Conservation (phyloP, 2,797 vertebrate species). For the Gymnoscopelus braueri region DNA sequence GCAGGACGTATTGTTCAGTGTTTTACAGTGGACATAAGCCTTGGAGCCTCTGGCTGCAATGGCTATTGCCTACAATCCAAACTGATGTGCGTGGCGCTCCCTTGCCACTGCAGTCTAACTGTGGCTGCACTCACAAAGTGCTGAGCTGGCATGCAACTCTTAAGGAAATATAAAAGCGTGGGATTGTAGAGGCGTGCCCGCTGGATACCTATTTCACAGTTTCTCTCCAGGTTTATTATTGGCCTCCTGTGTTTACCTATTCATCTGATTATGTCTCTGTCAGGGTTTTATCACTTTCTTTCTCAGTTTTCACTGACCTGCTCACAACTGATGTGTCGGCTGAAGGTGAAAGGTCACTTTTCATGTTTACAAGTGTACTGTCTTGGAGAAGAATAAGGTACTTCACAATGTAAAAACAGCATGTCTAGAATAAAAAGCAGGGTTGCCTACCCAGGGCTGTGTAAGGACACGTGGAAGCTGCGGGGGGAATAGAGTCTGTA, state of each 20-base stretch:
- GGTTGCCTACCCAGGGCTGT: no score
- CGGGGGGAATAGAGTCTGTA: no score
- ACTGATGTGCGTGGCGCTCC: slow-evolving; percentile 60
- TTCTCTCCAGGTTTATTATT: slow-evolving; percentile 26
- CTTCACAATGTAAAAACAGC: no score
- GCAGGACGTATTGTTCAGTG: slow-evolving; percentile 38
- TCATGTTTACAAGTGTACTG: not conserved
- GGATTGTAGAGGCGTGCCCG: slow-evolving; percentile 22
- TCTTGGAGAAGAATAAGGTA: no score
- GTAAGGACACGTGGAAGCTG: no score
- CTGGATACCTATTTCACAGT: slow-evolving; percentile 1
- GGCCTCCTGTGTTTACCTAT: slow-evolving; percentile 27
- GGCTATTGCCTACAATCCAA: slow-evolving; percentile 48
- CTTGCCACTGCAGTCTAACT: slow-evolving; percentile 26
- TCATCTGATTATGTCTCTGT: slow-evolving; percentile 9
- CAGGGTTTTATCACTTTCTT: not conserved
- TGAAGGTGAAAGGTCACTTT: not conserved
- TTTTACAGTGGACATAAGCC: slow-evolving; percentile 39
- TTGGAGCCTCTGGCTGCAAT: slow-evolving; percentile 36
- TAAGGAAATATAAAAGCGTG: slow-evolving; percentile 50
- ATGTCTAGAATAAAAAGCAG: no score
- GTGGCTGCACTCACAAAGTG: slow-evolving; percentile 45
- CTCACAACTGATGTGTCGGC: slow-evolving; percentile 2
- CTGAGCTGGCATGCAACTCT: slow-evolving; percentile 47
- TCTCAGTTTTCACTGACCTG: slow-evolving; percentile 20